phyloP scores from a whole-genome alignment of 2,113 vertebrate species.

The Chaetodon trifascialis region DNA sequence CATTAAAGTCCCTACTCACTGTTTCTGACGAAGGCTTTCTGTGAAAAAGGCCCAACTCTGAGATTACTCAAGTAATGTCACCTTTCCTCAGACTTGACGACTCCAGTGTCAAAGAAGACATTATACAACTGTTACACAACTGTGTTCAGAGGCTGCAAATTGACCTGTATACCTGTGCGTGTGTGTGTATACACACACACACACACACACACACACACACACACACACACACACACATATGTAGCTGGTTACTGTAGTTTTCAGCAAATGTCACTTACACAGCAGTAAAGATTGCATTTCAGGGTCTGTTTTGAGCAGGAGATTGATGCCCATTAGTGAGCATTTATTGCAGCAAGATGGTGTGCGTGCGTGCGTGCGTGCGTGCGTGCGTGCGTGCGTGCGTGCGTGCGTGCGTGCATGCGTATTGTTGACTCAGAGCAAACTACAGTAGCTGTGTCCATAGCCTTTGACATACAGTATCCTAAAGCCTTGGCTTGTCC shows the following conservation, averaged over 20 bases:
- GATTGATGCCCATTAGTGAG: background rate
- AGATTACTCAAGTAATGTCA: background rate
- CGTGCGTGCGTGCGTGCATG: too few relatives aligned
- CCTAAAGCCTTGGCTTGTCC: background rate
- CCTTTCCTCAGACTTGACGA: background rate
- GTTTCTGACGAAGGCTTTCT: background rate
- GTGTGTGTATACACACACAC: too few relatives aligned
- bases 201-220: too few relatives aligned
- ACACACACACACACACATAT: too few relatives aligned
- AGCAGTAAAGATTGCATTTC: background rate
- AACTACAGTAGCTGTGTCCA: background rate
- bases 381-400: too few relatives aligned
- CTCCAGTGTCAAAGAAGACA: background rate
- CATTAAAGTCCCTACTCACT: background rate
- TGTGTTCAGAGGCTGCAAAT: background rate
- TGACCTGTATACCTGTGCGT: background rate
- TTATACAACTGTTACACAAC: background rate
- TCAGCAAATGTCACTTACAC: background rate
- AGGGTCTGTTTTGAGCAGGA: background rate
- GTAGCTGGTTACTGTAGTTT: background rate
- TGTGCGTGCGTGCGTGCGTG: too few relatives aligned
- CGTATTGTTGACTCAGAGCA: background rate
- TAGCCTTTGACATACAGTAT: background rate
- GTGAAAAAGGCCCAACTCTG: background rate
- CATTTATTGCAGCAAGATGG: background rate